phyloP scores from a whole-genome alignment of 1,140 invertebrate species.

The Orius insidiosus region DNA sequence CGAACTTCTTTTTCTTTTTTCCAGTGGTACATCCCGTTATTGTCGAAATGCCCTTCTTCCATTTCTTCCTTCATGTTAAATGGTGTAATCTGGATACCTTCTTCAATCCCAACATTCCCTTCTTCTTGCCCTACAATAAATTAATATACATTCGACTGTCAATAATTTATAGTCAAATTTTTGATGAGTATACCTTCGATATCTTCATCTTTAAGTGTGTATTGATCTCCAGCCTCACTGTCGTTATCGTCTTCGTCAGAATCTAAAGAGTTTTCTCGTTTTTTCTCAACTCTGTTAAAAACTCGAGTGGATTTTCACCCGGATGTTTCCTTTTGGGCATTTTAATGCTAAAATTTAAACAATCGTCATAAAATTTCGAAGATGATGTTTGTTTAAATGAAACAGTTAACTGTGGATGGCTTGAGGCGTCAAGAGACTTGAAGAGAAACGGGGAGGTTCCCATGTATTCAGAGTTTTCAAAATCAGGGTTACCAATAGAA shows the following conservation, averaged over 20 bases:
- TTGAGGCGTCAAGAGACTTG: too few species aligned
- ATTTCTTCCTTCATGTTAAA: conserved; percentile 98
- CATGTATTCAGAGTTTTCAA: too few species aligned
- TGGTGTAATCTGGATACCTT: conserved; percentile 75
- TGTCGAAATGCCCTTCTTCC: conserved; percentile 93
- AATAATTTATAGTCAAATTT: too few species aligned
- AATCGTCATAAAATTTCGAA: too few species aligned
- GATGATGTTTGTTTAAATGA: too few species aligned
- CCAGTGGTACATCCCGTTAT: conserved; percentile 87
- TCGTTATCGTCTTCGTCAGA: conserved; percentile 81
- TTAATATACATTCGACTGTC: too few species aligned
- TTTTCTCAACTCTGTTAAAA: background rate
- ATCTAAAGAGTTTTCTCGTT: conserved; percentile 62
- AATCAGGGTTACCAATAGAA: too few species aligned
- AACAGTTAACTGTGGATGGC: too few species aligned
- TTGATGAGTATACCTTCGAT: conserved; percentile 73
- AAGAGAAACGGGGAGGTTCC: too few species aligned
- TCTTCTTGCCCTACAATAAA: conserved; percentile 47
- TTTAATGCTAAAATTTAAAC: too few species aligned
- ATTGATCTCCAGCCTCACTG: conserved; percentile 43
- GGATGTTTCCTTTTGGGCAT: background rate
- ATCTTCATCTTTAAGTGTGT: conserved; percentile 65
- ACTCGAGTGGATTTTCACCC: background rate
- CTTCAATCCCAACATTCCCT: conserved; percentile 40
- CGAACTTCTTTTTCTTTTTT: conserved; percentile 77